Evolutionary conservation across 2,888 invertebrate species (phyloP), one percentile per base, ranked within the genome.

Genomic region (Phalangium opilio): DNA sequence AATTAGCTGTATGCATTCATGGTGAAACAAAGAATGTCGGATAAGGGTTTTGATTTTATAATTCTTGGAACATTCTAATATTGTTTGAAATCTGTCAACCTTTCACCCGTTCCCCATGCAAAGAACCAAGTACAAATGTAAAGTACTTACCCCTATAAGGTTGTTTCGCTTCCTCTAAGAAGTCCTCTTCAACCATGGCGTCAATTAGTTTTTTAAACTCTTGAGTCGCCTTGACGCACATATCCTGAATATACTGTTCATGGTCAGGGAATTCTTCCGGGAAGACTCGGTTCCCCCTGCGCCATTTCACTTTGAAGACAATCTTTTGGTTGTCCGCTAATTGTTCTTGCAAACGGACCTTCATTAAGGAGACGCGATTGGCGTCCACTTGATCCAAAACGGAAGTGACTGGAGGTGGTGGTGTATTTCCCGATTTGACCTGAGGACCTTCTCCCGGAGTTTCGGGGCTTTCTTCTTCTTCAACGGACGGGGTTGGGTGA

Each of bases 181-280:
- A 52, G 59, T 79, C 75, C 60, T 78, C 78, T 47, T 82, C 81
- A 3, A 78, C 72, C 27, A 82, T 75, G 12, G 73, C 67, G 59
- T 79, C 77, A 38, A 85, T 74, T 60, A 79, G 74, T 48, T 77
- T 73, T 55, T 74, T 74, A 48, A 86, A 72, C 52, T 79, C 73
- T 55, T 74, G 75, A 45, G 75, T 75, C 53, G 85, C 72, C 59
- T 82, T 78, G 10, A 70, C 67, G 20, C 74, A 71, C 17, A 81
- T 75, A 43, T 76, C 72, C 41, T 72, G 69, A 32, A 80, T 70
- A 67, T 81, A 81, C 54, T 75, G 74, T 43, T 64, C 63, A 59
- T 76, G 75, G 57, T 79, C 78, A 41, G 74, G 71, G 27, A 57
- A 27, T 27, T 27, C 27, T 8, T 27, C 27, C 27, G 27, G 27